Conservation (phyloP, 2,888 invertebrate species). For the Perdita meconis region DNA sequence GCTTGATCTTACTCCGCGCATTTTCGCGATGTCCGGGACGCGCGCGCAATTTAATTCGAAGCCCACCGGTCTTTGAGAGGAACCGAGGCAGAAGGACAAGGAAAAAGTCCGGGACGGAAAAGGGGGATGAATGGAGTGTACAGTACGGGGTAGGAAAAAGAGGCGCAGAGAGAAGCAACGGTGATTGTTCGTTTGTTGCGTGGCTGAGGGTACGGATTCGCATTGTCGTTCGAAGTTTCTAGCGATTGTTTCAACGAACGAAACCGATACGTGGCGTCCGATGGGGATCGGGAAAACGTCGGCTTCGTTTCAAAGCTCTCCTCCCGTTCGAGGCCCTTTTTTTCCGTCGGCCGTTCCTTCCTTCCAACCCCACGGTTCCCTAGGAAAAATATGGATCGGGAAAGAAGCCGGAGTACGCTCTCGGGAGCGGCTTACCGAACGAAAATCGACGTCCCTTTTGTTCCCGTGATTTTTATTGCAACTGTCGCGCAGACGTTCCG, state of each 20-base stretch:
- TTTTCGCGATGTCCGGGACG: not conserved
- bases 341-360: not conserved
- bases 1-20: not conserved
- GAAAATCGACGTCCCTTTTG: constrained; percentile 44
- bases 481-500: constrained; percentile 8
- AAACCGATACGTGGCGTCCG: constrained; percentile 46
- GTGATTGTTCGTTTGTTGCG: constrained; percentile 48
- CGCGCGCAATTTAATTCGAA: constrained; percentile 8
- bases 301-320: constrained; percentile 50
- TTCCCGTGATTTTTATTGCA: constrained; percentile 33
- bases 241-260: constrained; percentile 57
- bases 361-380: not conserved
- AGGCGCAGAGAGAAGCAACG: constrained; percentile 27
- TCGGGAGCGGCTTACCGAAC: constrained; percentile 32
- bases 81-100: constrained; percentile 10
- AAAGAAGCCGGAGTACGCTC: constrained; percentile 8
- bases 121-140: not conserved
- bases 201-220: constrained; percentile 38
- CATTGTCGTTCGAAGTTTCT: constrained; percentile 60
- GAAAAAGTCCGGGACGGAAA: not conserved
- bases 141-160: not conserved
- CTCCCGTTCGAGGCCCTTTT: not conserved
- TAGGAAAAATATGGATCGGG: constrained; percentile 42
- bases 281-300: constrained; percentile 51
- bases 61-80: not conserved